Conservation (phyloP, 2,797 vertebrate species). For the Acrocephalus scirpaceus region DNA sequence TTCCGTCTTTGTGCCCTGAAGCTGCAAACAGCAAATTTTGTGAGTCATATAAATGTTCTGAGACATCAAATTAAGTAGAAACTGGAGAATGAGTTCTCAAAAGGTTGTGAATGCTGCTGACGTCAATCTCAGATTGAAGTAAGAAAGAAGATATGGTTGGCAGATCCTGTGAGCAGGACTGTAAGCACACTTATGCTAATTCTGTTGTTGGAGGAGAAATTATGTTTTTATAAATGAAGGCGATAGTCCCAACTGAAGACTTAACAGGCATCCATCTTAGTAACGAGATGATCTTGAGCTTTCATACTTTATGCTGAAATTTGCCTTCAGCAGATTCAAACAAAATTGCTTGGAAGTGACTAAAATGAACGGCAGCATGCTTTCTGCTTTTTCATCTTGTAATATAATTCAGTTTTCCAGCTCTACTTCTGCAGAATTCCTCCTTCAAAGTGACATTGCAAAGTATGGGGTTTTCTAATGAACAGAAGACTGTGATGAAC, state of each 20-base stretch:
- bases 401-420: background rate
- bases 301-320: slow-evolving; percentile 25
- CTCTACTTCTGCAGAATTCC: background rate
- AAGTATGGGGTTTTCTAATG: background rate
- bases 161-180: slow-evolving; percentile 33
- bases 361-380: slow-evolving; percentile 35
- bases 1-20: slow-evolving; percentile 46
- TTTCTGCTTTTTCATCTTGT: slow-evolving; percentile 21
- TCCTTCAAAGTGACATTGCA: background rate
- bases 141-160: slow-evolving; percentile 60
- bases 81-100: slow-evolving; percentile 66
- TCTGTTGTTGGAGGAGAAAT: slow-evolving; percentile 45
- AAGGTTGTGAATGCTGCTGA: slow-evolving; percentile 68
- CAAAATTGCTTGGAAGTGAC: slow-evolving; percentile 1
- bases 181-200: slow-evolving; percentile 61
- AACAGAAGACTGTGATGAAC: background rate
- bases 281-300: slow-evolving; percentile 51
- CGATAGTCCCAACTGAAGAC: slow-evolving; percentile 30
- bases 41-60: slow-evolving; percentile 72
- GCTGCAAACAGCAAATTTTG: slow-evolving; percentile 29
- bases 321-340: slow-evolving; percentile 37
- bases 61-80: slow-evolving; percentile 72
- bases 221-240: slow-evolving; percentile 65
- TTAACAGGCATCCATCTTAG: slow-evolving; percentile 48
- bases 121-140: slow-evolving; percentile 66